Percentiles rank a stretch among this genome's conserved stretches.
These are phyloP conservation scores for Eucera pruinosa DNA, from an alignment of 2,888 invertebrate genomes.

Conservation along the genomic window DNA sequence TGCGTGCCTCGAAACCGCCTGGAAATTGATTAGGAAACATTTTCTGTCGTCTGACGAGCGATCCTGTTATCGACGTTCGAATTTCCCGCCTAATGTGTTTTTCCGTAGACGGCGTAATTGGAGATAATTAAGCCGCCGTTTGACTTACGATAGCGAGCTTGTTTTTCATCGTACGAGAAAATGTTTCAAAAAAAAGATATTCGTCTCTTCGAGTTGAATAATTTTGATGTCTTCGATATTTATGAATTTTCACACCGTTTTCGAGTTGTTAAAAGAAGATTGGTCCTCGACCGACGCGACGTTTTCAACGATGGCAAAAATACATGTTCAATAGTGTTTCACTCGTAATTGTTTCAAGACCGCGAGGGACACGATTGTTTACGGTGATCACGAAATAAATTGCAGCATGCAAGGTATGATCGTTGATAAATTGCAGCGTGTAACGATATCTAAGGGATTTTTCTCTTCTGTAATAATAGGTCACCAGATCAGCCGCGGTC, in stretches of 20 bases:
- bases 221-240: too few species aligned
- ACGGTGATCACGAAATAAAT: conserved; percentile 26
- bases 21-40: conserved; percentile 47
- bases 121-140: too few species aligned
- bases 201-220: too few species aligned
- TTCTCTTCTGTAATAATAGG: conserved; percentile 42
- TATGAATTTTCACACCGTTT: too few species aligned
- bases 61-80: neutral
- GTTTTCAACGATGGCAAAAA: neutral
- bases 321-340: neutral
- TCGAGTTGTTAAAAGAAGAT: too few species aligned
- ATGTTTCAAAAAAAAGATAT: too few species aligned
- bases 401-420: conserved; percentile 18
- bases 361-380: conserved; percentile 28
- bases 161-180: too few species aligned
- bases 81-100: neutral
- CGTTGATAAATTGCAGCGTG: conserved; percentile 31
- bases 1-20: conserved; percentile 24
- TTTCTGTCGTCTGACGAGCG: neutral
- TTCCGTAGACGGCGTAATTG: too few species aligned
- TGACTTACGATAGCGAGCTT: too few species aligned
- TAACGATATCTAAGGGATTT: conserved; percentile 11
- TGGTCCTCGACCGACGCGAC: too few species aligned
- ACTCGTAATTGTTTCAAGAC: conserved; percentile 2
- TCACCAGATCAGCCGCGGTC: conserved; percentile 20